Conservation (phyloP, 2,888 invertebrate genomes). For the Noctua fimbriata region DNA sequence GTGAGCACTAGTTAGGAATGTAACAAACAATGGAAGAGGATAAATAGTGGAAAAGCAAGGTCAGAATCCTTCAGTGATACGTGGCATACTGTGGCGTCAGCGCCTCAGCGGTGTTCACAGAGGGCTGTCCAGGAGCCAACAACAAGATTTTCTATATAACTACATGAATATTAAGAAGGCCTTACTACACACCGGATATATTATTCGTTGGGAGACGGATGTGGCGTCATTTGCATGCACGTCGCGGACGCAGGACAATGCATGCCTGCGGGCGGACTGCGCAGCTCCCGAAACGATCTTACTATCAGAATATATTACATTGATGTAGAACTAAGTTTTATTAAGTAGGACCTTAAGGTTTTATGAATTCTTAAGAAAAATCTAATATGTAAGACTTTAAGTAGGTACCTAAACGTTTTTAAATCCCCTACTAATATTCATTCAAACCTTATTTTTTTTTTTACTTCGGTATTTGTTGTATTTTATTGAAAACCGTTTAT, state of each 20-base stretch:
- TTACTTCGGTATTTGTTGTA: neutral
- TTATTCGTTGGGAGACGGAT: constrained; percentile 86
- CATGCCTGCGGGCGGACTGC: constrained; percentile 51
- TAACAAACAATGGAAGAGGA: neutral
- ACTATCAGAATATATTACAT: constrained; percentile 54
- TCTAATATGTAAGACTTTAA: neutral
- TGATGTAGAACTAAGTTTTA: constrained; percentile 45
- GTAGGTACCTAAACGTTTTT: neutral
- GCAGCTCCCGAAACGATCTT: constrained; percentile 61
- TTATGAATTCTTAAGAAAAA: neutral
- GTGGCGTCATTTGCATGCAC: constrained; percentile 85
- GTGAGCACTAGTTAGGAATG: neutral
- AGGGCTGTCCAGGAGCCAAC: constrained; percentile 20
- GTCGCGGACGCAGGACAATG: constrained; percentile 73
- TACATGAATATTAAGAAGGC: constrained; percentile 61
- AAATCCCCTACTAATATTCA: constrained; percentile 2
- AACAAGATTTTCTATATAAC: constrained; percentile 56
- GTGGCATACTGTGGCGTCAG: constrained; percentile 25
- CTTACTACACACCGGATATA: constrained; percentile 80
- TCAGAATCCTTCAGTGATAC: constrained; percentile 15
- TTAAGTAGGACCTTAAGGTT: neutral
- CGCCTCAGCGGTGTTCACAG: constrained; percentile 28
- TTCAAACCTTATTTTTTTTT: neutral
- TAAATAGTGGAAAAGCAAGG: constrained; percentile 11
- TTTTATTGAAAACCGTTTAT: constrained; percentile 7